These are phyloP conservation scores for Buceros bicornis DNA, from an alignment of 2,797 vertebrate genomes.

Conservation along the genomic window DNA sequence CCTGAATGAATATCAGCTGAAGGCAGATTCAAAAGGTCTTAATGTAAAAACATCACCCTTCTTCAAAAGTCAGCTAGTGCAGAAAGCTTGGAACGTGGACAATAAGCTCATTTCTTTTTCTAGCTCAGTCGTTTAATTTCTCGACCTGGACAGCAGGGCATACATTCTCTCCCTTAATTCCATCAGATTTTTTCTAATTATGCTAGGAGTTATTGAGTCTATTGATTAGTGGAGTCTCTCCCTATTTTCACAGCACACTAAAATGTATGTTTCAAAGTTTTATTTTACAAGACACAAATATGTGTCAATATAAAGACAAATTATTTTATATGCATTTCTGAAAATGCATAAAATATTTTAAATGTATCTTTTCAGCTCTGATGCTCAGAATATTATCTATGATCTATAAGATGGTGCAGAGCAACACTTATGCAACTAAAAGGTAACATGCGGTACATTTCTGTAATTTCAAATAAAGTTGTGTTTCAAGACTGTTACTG, in stretches of 20 bases:
- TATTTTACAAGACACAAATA: background rate
- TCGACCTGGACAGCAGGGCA: background rate
- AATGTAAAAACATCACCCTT: background rate
- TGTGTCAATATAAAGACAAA: background rate
- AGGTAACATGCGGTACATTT: slow-evolving; percentile 81
- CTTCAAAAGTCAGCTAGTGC: background rate
- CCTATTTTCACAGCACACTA: background rate
- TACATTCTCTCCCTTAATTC: background rate
- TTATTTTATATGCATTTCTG: background rate
- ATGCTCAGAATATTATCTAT: slow-evolving; percentile 90
- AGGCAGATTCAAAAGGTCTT: background rate
- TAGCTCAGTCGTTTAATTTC: slow-evolving; percentile 4
- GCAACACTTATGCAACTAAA: slow-evolving; percentile 93
- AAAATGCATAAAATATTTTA: background rate
- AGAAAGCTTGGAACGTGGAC: slow-evolving; percentile 33
- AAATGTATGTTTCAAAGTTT: background rate
- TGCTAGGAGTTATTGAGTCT: background rate
- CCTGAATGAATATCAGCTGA: background rate
- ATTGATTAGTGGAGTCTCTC: background rate
- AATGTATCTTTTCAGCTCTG: slow-evolving; percentile 85
- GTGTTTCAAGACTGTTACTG: background rate
- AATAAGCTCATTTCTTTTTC: slow-evolving; percentile 22
- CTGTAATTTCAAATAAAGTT: background rate
- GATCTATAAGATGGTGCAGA: slow-evolving; percentile 94
- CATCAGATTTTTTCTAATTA: background rate